Percentiles rank a stretch among this genome's conserved stretches.
Evolutionary conservation across 1,140 invertebrate species (phyloP).

Genomic region (Eriocheir sinensis): DNA sequence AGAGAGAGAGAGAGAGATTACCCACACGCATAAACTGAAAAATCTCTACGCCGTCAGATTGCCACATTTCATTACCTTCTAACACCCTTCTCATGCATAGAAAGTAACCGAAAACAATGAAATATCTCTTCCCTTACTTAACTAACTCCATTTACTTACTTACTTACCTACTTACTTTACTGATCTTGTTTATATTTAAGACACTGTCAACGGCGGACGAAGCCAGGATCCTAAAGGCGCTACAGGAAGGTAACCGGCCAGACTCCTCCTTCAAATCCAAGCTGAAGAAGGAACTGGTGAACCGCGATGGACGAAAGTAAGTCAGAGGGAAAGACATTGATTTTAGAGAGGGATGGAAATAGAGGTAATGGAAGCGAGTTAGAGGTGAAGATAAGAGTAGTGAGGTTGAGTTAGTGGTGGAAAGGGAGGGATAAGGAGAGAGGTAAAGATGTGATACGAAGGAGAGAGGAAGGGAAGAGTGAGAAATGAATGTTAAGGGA

Average conservation of each 20-base stretch:
- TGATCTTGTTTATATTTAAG: slow-evolving; percentile 37
- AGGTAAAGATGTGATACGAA: too few relatives aligned
- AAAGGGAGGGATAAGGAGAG: too few relatives aligned
- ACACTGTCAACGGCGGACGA: slow-evolving; percentile 67
- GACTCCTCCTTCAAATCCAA: slow-evolving; percentile 85
- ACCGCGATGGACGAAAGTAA: slow-evolving; percentile 89
- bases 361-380: too few relatives aligned
- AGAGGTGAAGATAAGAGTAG: neutral
- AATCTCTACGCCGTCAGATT: neutral
- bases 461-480: too few relatives aligned
- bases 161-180: too few relatives aligned
- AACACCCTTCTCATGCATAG: neutral
- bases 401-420: too few relatives aligned
- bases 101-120: neutral
- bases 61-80: neutral
- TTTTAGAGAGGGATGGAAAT: too few relatives aligned
- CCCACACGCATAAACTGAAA: too few relatives aligned
- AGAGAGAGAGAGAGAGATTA: neutral
- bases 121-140: neutral
- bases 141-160: too few relatives aligned
- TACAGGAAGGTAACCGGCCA: slow-evolving; percentile 45
- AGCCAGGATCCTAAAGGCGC: slow-evolving; percentile 86
- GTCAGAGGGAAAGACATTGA: neutral
- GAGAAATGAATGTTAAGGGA: too few relatives aligned
- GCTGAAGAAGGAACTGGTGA: slow-evolving; percentile 91